Conservation (phyloP, 2,888 invertebrate genomes). For the Bursaphelenchus okinawaensis region DNA sequence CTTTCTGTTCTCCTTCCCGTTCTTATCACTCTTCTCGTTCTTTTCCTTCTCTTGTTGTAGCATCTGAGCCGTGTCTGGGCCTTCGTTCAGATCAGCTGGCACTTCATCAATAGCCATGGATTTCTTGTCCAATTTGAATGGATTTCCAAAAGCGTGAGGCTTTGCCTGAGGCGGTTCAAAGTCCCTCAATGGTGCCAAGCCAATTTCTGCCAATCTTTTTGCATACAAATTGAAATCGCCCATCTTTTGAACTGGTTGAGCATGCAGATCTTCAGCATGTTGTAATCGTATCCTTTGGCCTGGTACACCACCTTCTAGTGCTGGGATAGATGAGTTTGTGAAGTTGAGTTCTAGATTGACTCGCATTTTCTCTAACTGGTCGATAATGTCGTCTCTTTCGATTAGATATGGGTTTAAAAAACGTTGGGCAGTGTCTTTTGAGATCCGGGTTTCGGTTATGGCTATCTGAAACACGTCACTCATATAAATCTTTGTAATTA, state of each 20-base stretch:
- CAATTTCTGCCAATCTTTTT: conserved; percentile 68
- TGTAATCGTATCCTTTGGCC: conserved; percentile 70
- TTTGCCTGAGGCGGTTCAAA: conserved; percentile 88
- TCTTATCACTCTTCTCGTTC: not conserved
- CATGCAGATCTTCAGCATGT: conserved; percentile 87
- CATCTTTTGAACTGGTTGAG: conserved; percentile 93
- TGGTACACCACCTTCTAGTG: conserved; percentile 63
- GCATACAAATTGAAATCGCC: conserved; percentile 98
- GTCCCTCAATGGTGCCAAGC: conserved; percentile 47
- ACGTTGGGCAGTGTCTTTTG: conserved; percentile 58
- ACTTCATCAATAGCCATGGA: conserved; percentile 50
- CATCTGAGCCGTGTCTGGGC: not conserved
- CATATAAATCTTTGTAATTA: too few relatives aligned
- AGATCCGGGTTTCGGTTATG: not conserved
- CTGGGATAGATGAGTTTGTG: conserved; percentile 25
- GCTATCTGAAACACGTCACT: conserved; percentile 10
- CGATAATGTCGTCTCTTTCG: conserved; percentile 76
- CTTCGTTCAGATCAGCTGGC: not conserved
- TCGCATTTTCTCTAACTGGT: conserved; percentile 88
- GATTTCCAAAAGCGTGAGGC: conserved; percentile 98
- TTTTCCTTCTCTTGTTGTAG: not conserved
- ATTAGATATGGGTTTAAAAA: conserved; percentile 94
- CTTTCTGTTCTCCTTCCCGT: not conserved
- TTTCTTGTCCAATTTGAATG: conserved; percentile 92
- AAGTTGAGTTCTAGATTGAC: conserved; percentile 69